Evolutionary conservation across 2,797 vertebrate species (phyloP), one percentile per base, ranked within the genome.

Genomic region (Pachyuromys duprasi): DNA sequence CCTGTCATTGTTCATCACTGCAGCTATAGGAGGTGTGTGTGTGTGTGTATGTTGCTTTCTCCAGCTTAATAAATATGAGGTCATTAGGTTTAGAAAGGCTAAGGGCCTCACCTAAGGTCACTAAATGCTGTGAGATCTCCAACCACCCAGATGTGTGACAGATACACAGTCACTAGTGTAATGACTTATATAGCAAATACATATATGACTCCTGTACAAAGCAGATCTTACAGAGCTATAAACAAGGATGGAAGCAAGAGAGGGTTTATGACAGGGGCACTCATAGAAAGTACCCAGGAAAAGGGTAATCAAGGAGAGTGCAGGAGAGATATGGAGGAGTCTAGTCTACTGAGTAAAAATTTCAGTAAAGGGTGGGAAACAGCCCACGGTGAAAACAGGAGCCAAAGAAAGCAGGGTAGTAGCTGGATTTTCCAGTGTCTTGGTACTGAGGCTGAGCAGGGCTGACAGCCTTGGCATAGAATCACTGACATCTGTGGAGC

Each of bases 341-440:
- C 20, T 62, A 86, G 81, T 49, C 26, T 69, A 82, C n/a, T n/a
- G 49, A 91, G 89, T 94, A 95, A 95, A 96, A 93, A 57, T 14
- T 13, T 96, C 60, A 96, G 92, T 80, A 81, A 49, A 95, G 89
- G 89, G 62, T 57, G 72, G 88, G 94, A 78, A 89, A 74, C 1
- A 13, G 94, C 57, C 82, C 95, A 75, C 0, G 18, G 91, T 65
- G 93, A 42, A 63, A 92, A 78, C 4, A 31, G 94, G 94, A 96
- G 95, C 96, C 96, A 91, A 96, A 88, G 95, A 76, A 92, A 95
- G 94, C 93, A 95, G 97, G 90, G 91, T 86, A 11, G 22, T 36
- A 91, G 94, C 90, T 92, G 91, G 80, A 96, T 88, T 96, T 96
- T 97, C 96, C 93, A 93, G 84, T 26, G 49, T 80, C 93, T 86